Percentiles rank a stretch among this genome's conserved stretches.
Conservation (phyloP, 2,888 invertebrate species). For the Megastigmus dorsalis region DNA sequence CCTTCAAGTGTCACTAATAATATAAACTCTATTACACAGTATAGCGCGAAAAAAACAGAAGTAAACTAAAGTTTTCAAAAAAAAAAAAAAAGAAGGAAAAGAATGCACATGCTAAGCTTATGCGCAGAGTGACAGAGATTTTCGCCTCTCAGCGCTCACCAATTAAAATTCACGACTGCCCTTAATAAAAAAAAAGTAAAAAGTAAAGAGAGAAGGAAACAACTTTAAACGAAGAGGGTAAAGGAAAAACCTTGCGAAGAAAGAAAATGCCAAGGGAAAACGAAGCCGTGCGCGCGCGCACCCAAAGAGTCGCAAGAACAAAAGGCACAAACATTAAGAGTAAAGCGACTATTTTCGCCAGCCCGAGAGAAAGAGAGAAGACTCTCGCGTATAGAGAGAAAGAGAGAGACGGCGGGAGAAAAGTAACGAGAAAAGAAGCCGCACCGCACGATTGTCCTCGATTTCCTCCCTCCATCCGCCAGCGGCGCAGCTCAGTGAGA, state of each 20-base stretch:
- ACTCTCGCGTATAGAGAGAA: neutral
- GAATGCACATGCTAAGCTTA: neutral
- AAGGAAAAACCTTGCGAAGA: neutral
- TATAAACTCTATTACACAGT: too few species aligned
- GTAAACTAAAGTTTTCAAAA: too few species aligned
- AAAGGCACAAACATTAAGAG: conserved; percentile 48
- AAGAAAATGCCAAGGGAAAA: conserved; percentile 18
- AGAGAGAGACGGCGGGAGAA: conserved; percentile 1
- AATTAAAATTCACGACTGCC: conserved; percentile 33
- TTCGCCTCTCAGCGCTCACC: conserved; percentile 2
- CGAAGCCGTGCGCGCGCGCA: conserved; percentile 6
- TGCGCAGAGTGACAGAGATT: too few species aligned
- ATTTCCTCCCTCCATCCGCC: conserved; percentile 22
- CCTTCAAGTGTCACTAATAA: too few species aligned
- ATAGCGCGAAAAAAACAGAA: too few species aligned
- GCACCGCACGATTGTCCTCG: conserved; percentile 34
- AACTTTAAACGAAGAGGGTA: neutral
- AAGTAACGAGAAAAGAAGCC: conserved; percentile 3
- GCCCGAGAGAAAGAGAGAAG: conserved; percentile 1
- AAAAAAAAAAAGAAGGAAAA: too few species aligned
- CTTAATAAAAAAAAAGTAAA: neutral
- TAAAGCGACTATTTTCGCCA: conserved; percentile 44
- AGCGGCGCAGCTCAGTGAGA: neutral
- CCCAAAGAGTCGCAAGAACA: conserved; percentile 36
- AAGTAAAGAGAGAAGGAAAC: neutral